Evolutionary conservation across 2,113 vertebrate species (phyloP), one percentile per base, ranked within the genome.

Genomic region (Corythaeola cristata): DNA sequence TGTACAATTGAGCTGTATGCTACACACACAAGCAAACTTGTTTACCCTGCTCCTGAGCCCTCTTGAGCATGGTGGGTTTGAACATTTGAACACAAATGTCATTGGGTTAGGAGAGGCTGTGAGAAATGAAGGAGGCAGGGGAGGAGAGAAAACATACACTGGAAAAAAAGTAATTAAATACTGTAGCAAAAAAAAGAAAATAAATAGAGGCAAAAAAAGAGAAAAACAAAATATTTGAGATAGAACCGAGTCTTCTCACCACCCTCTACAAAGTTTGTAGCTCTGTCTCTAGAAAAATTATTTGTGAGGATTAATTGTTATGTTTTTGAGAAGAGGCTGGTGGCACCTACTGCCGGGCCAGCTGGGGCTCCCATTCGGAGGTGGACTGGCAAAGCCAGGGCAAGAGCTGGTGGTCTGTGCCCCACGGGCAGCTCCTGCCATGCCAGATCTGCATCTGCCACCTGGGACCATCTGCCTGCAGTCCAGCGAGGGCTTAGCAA

Each of bases 1-100:
- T 85, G 86, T 84, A 96, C 78, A 96, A 93, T 93, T 94, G 88
- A 92, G 68, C 78, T 93, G 90, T 81, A 58, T 78, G 75, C 92
- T 89, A 88, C 94, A 91, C 67, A 94, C 91, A 22, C 8, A 94
- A 75, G n/a, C 77, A 71, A 96, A 93, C 81, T 89, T 97, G 95
- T 97, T 97, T 97, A 84, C 86, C 50, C 90, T 91, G n/a, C 71
- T 95, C 27, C 94, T 78, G 56, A 93, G 72, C 60, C 77, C 81
- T 89, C 80, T 97, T 89, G 90, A 97, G 58, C 41, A 26, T 68
- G 35, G 80, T 73, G 56, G 71, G 67, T 78, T 93, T 24, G 92
- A 96, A 95, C 56, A 49, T 89, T 83, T 68, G 71, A 89, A 82
- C 85, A 80, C 41, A 89, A 94, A 89, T 86, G 50, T 58, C 67